Conservation (phyloP, 2,888 invertebrate species). For the Rhagonycha fulva region DNA sequence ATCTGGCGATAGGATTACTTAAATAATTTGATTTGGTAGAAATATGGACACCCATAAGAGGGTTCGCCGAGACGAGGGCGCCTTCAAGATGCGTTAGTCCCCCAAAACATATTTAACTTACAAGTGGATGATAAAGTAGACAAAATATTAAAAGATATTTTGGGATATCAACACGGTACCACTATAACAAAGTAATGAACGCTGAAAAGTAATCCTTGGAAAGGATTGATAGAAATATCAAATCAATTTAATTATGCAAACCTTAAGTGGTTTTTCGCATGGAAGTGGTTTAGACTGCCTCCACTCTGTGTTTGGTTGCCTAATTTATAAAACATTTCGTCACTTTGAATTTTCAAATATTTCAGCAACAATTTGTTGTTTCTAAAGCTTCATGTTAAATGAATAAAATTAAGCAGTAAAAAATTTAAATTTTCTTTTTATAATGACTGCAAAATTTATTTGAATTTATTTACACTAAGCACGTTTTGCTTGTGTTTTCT, state of each 20-base stretch:
- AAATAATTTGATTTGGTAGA: not conserved
- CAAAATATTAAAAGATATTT: not conserved
- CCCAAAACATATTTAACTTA: not conserved
- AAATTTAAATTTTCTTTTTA: not conserved
- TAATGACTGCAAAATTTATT: conserved; percentile 2
- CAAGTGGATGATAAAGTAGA: not conserved
- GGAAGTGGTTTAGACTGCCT: not conserved
- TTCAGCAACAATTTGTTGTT: not conserved
- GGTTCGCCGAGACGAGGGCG: not conserved
- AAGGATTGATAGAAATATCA: not conserved
- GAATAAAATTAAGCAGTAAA: not conserved
- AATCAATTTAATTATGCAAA: not conserved
- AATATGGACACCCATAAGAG: not conserved
- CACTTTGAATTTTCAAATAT: not conserved
- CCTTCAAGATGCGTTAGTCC: not conserved
- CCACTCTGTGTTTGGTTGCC: not conserved
- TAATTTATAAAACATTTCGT: not conserved
- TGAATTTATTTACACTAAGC: conserved; percentile 27
- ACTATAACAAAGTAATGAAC: not conserved
- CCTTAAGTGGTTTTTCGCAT: not conserved
- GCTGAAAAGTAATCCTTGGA: too few relatives aligned
- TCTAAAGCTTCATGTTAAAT: not conserved
- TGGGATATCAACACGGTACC: not conserved
- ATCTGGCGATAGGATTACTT: not conserved
- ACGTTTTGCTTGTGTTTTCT: conserved; percentile 25